Evolutionary conservation across 1,140 invertebrate genomes (phyloP), one percentile per base, ranked within the genome.

Genomic region (Drosophila sproati): DNA sequence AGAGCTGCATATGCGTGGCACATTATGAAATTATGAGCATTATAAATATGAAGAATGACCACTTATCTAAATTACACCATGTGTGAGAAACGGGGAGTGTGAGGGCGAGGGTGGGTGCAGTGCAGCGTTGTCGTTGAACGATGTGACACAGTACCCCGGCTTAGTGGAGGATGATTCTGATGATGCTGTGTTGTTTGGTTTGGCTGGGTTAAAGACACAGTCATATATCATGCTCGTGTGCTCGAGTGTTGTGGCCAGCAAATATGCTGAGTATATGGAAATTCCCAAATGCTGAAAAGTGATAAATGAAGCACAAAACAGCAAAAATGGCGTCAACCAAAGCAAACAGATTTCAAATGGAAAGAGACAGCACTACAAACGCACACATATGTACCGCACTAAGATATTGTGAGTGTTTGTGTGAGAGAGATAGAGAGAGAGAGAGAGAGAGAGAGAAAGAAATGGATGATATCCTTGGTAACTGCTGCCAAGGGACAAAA

Each of bases 1-100:
- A 47, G 31, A 48, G 59, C 70, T 82, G 82, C 82, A 87, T 87
- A 87, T 87, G 82, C 71, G 82, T 81, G 77, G 79, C 73, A 85
- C 85, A 91, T 91, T 91, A 91, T 90, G 89, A 91, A 91, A 91
- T 91, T 91, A 91, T 91, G 89, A 91, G 90, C 89, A 91, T 91
- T 91, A 91, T 91, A 83, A 91, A 74, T 74, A 74, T 91, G 89
- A 91, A 78, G 89, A 81, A 91, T 91, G 89, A 88, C 89, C 89
- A 91, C 89, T 91, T 91, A 91, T 90, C 89, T 81, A 91, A 91
- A 91, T 91, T 91, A 91, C 83, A 89, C 86, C 85, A 89, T 89
- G 80, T 89, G 85, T 80, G 71, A 56, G 68, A 67, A 71, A 32
- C 10, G 8, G n/a, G n/a, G 57, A 12, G 37, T 35, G 45, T 39